Evolutionary conservation across 2,113 vertebrate genomes (phyloP).

Genomic region (Phyllostomus hastatus): DNA sequence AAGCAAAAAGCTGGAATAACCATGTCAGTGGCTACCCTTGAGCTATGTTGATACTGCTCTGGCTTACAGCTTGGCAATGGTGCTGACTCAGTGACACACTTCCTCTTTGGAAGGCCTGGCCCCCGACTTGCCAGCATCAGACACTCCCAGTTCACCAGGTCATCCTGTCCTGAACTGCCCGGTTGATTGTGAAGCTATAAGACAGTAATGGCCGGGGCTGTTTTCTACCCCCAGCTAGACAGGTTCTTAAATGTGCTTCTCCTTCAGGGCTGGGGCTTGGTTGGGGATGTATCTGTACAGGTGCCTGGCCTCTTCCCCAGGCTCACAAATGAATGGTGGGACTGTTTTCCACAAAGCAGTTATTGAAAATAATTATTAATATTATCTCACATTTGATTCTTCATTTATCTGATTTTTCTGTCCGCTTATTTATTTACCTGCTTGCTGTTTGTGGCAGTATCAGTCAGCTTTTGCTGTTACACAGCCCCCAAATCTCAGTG

Average conservation of each 20-base stretch:
- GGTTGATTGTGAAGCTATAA: not conserved
- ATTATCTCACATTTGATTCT: not conserved
- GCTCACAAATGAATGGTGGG: not conserved
- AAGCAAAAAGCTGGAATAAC: not conserved
- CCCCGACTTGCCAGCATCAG: constrained; percentile 19
- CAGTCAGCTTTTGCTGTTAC: not conserved
- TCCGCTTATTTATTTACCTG: not conserved
- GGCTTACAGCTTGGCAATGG: not conserved
- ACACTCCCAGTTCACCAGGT: constrained; percentile 44
- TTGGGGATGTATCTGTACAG: not conserved
- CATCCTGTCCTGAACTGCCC: constrained; percentile 20
- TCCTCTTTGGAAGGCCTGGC: constrained; percentile 46
- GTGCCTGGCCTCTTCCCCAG: not conserved
- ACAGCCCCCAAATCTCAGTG: not conserved
- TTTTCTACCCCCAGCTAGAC: not conserved
- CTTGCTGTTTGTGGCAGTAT: not conserved
- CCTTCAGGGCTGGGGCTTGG: not conserved
- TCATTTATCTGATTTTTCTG: not conserved
- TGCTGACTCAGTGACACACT: constrained; percentile 42
- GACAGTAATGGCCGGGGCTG: not conserved
- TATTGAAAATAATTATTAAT: not conserved
- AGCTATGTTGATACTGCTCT: not conserved
- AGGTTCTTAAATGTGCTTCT: not conserved
- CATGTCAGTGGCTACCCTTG: not conserved
- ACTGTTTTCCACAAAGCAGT: constrained; percentile 6